Evolutionary conservation across 2,888 invertebrate species (phyloP), one percentile per base, ranked within the genome.

Genomic region (Drosophila sordidapex): DNA sequence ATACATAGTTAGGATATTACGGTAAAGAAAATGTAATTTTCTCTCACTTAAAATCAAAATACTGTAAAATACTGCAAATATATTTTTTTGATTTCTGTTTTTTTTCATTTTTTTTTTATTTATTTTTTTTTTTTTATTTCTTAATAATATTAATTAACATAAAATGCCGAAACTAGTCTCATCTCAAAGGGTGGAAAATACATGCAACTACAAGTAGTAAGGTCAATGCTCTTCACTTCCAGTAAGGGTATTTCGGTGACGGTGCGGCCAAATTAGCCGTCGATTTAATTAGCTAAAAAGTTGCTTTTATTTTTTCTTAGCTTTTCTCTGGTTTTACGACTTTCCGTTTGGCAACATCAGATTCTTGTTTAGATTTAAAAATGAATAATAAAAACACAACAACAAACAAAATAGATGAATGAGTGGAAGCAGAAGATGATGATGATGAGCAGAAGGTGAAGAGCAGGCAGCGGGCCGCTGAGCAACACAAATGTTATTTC

Each of bases 281-380:
- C 31, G n/a, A 25, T 31, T 59, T 35, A 29, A 59, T 60, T 59
- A 13, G 18, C 58, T 25, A 7, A 7, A 36, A 25, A 58, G 25
- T 31, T 25, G 29, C 13, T 38, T n/a, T 7, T 35, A 13, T 8
- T 25, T 29, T 40, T 43, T 29, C 63, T 25, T 36, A 10, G 56
- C 38, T n/a, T 38, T 31, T 38, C 61, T 64, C 60, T 49, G 56
- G 11, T 75, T 83, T 82, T 70, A 80, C 64, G 80, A 77, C 78
- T 75, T 49, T 58, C n/a, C 67, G 69, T 66, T 63, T 77, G 81
- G 64, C 81, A 79, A 74, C 61, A 79, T 29, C 71, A 25, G 13
- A 11, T 52, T 52, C 67, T 76, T 82, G 76, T 83, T 81, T 82
- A 82, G 74, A 82, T 65, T 52, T 61, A 5, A 3, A 46, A 68